A percentile compares a stretch with the other conserved stretches of the same genome.
phyloP scores from a whole-genome alignment of 1,140 invertebrate genomes.

The Acyrthosiphon pisum region DNA sequence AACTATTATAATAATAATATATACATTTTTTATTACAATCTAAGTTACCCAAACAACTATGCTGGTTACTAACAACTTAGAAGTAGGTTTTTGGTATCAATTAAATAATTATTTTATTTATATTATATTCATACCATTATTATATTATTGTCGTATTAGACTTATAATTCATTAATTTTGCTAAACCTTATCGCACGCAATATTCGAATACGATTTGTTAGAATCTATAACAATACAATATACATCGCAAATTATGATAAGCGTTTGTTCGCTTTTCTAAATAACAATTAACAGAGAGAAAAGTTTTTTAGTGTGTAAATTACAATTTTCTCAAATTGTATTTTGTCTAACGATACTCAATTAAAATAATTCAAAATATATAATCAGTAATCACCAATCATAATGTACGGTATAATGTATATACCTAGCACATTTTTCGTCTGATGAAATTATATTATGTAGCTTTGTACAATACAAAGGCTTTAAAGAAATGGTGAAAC shows the following conservation, averaged over 20 bases:
- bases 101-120: background rate
- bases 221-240: background rate
- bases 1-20: background rate
- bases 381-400: background rate
- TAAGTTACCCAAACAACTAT: background rate
- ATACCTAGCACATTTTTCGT: background rate
- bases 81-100: background rate
- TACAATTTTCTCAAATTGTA: background rate
- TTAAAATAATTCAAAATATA: no score
- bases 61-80: background rate
- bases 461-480: background rate
- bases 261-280: no score
- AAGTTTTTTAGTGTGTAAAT: background rate
- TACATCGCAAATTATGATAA: background rate
- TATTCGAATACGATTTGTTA: background rate
- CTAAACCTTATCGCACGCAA: background rate
- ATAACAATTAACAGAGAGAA: background rate
- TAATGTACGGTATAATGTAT: background rate
- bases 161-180: background rate
- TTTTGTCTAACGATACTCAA: background rate
- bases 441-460: background rate
- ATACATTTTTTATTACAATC: background rate
- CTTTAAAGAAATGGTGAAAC: background rate
- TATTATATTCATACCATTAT: background rate
- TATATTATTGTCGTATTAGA: background rate